Percentiles rank a stretch among this genome's conserved stretches.
These are phyloP conservation scores for Electrona antarctica DNA, from an alignment of 2,113 vertebrate species.

Conservation along the genomic window DNA sequence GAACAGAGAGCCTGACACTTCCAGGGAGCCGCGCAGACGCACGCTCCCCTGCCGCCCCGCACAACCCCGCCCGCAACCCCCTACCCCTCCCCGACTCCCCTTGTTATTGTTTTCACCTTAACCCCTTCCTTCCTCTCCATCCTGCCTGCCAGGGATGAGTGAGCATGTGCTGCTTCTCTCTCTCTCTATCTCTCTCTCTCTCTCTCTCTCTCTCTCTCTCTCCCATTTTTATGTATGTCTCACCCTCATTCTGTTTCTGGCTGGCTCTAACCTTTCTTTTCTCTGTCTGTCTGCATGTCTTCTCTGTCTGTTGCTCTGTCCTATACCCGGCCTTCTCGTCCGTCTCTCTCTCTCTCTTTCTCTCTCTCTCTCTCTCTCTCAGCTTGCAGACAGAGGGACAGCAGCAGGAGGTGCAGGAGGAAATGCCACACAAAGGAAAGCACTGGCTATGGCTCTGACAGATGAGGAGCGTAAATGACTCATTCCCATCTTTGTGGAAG, in stretches of 20 bases:
- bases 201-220: constrained; percentile 23
- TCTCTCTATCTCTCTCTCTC: constrained; percentile 26
- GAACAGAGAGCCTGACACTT: constrained; percentile 86
- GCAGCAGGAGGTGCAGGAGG: constrained; percentile 42
- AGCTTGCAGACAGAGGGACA: constrained; percentile 51
- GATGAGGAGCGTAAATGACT: constrained; percentile 16
- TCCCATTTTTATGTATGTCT: constrained; percentile 18
- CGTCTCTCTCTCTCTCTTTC: constrained; percentile 34
- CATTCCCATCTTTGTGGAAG: too few species aligned
- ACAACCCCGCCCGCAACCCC: constrained; percentile 40
- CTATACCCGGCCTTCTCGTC: neutral
- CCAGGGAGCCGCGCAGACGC: constrained; percentile 78
- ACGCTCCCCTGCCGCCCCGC: constrained; percentile 57
- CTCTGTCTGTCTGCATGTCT: neutral
- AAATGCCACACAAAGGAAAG: constrained; percentile 72
- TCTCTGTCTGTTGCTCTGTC: neutral
- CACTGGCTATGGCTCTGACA: constrained; percentile 29
- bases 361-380: neutral
- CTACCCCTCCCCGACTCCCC: constrained; percentile 49
- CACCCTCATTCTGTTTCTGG: neutral
- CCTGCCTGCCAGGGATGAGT: constrained; percentile 26
- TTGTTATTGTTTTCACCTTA: constrained; percentile 83
- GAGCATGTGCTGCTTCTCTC: constrained; percentile 19
- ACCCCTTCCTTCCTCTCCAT: constrained; percentile 68
- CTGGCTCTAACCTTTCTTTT: neutral